Evolutionary conservation across 2,113 vertebrate genomes (phyloP), one percentile per base, ranked within the genome.

Genomic region (Psammodynastes pulverulentus): DNA sequence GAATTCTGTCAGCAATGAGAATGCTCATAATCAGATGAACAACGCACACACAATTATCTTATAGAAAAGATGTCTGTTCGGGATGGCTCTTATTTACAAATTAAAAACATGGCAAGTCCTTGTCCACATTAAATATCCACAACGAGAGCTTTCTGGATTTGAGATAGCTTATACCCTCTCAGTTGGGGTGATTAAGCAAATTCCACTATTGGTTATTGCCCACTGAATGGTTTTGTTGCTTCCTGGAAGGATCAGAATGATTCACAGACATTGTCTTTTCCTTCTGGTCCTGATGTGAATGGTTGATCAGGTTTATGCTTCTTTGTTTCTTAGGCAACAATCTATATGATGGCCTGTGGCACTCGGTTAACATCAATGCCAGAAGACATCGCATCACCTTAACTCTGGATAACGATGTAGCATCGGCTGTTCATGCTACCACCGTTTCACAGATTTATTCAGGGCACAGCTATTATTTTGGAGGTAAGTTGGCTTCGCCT

Each of bases 271-370:
- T 15, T 17, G 0, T 86, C 46, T 13, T 17, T 15, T 21, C 62
- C 67, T 17, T 51, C 9, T 45, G 39, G 12, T 87, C 54, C 56
- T 46, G 21, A 79, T 29, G 53, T 51, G 0, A 0, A 43, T 4
- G n/a, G 67, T 24, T 29, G 46, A 72, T 48, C 3, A 1, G 58
- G 86, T 93, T 93, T 52, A 94, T 45, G 26, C 29, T 93, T 95
- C 26, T 88, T 29, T 93, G 6, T 93, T 90, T 95, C 94, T 86
- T 92, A 99, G 99, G 98, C 93, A 98, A 97, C 90, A 95, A 91
- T 90, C 98, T 99, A 91, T 98, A 98, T 0, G 99, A 99, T 3
- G 99, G 99, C 1, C 96, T 99, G 90, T 99, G 99, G 99, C 99
- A 99, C 96, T 97, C 98, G 0, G 98, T 99, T 87, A 98, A 96